Percentiles rank a stretch among this genome's conserved stretches.
Conservation (phyloP, 2,888 invertebrate species). For the Lapara coniferarum region DNA sequence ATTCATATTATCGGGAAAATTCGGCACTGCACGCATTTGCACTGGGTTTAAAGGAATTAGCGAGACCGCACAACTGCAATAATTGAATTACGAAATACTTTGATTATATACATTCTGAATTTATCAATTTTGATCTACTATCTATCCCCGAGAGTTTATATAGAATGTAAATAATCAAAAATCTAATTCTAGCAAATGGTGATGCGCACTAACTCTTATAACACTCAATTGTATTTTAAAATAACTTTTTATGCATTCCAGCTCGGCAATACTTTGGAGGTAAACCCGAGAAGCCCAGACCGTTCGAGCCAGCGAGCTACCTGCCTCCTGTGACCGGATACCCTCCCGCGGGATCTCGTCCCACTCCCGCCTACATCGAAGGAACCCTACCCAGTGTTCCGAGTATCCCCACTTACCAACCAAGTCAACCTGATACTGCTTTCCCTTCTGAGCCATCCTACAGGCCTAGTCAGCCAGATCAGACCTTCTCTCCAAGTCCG, state of each 20-base stretch:
- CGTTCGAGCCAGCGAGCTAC: conserved; percentile 83
- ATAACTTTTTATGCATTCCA: conserved; percentile 59
- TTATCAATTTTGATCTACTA: no score
- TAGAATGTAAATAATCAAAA: no score
- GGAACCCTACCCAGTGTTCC: conserved; percentile 60
- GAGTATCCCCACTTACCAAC: conserved; percentile 38
- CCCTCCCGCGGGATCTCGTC: conserved; percentile 69
- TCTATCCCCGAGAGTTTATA: no score
- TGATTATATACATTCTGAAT: no score
- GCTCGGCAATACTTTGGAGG: conserved; percentile 88
- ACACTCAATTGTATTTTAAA: conserved; percentile 17
- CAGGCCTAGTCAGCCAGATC: conserved; percentile 40
- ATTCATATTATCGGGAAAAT: background rate
- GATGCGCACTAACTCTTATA: no score
- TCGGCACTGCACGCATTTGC: conserved; percentile 23
- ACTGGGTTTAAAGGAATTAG: background rate
- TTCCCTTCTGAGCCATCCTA: conserved; percentile 36
- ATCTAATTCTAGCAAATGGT: no score
- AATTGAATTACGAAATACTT: no score
- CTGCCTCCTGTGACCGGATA: conserved; percentile 70
- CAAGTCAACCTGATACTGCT: conserved; percentile 42
- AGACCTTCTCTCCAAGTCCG: conserved; percentile 37
- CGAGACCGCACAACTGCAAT: no score
- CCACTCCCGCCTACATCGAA: conserved; percentile 71
- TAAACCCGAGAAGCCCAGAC: conserved; percentile 87